Conservation (phyloP, 2,888 invertebrate species). For the Drosophila merina region DNA sequence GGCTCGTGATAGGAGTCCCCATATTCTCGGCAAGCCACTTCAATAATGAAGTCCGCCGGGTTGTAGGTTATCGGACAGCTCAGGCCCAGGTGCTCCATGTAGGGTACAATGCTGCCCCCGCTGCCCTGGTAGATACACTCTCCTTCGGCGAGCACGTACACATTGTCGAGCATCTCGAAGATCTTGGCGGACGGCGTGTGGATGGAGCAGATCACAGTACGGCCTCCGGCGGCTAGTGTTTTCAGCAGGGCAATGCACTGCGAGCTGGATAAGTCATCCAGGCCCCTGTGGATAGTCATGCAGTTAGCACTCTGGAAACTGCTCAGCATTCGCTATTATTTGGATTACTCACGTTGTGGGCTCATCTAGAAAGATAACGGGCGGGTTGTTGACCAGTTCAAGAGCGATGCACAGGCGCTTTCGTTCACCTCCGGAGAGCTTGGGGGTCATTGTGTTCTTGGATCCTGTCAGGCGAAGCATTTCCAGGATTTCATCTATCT, state of each 20-base stretch:
- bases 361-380: constrained; percentile 97
- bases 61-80: constrained; percentile 96
- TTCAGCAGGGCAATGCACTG: constrained; percentile 95
- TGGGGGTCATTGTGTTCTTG: constrained; percentile 89
- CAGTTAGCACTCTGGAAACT: not conserved
- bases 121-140: constrained; percentile 95
- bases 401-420: constrained; percentile 97
- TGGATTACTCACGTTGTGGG: constrained; percentile 93
- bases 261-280: constrained; percentile 95
- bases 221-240: constrained; percentile 91
- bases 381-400: constrained; percentile 96
- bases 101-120: constrained; percentile 91
- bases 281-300: constrained; percentile 86
- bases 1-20: constrained; percentile 87
- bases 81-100: constrained; percentile 90
- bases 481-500: constrained; percentile 95
- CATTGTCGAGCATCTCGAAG: constrained; percentile 95
- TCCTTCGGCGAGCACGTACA: constrained; percentile 94
- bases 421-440: constrained; percentile 95
- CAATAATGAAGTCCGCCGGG: constrained; percentile 97
- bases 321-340: not conserved
- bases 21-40: constrained; percentile 92
- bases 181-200: constrained; percentile 98
- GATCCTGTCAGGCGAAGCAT: constrained; percentile 90
- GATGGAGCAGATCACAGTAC: constrained; percentile 96